Percentiles rank a stretch among this genome's conserved stretches.
These are phyloP conservation scores for Glaucomys volans DNA, from an alignment of 2,113 vertebrate genomes.

Conservation along the genomic window DNA sequence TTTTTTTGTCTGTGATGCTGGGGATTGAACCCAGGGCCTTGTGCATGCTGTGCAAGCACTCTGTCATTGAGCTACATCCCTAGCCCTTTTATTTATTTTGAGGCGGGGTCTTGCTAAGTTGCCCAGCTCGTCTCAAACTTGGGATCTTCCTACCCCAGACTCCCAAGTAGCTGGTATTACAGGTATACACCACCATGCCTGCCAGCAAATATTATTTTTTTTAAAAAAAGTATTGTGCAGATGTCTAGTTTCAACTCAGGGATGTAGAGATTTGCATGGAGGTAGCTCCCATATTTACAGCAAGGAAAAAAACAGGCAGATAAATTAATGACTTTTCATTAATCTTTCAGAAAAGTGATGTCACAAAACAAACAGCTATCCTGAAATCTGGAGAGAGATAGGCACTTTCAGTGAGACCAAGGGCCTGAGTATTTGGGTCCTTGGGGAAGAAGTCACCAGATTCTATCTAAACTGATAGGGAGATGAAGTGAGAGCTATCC, in stretches of 20 bases:
- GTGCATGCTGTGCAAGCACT: background rate
- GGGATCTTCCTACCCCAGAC: background rate
- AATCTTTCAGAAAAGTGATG: background rate
- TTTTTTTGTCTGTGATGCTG: background rate
- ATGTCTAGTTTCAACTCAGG: conserved; percentile 7
- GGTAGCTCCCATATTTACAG: background rate
- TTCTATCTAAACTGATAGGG: background rate
- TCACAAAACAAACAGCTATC: background rate
- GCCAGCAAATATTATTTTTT: background rate
- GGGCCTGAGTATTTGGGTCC: background rate
- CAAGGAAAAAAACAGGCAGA: background rate
- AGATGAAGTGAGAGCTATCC: background rate
- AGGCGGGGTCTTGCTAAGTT: background rate
- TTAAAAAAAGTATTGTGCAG: background rate
- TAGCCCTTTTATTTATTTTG: background rate
- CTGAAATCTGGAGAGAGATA: background rate
- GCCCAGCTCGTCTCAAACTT: background rate
- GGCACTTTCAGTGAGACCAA: background rate
- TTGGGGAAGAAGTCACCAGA: background rate
- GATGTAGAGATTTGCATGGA: background rate
- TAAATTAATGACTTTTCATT: conserved; percentile 12
- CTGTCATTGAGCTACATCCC: background rate
- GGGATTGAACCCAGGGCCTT: background rate
- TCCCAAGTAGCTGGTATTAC: background rate
- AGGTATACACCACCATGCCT: background rate